Evolutionary conservation across 2,888 invertebrate genomes (phyloP), one percentile per base, ranked within the genome.

Genomic region (Euphydryas editha): DNA sequence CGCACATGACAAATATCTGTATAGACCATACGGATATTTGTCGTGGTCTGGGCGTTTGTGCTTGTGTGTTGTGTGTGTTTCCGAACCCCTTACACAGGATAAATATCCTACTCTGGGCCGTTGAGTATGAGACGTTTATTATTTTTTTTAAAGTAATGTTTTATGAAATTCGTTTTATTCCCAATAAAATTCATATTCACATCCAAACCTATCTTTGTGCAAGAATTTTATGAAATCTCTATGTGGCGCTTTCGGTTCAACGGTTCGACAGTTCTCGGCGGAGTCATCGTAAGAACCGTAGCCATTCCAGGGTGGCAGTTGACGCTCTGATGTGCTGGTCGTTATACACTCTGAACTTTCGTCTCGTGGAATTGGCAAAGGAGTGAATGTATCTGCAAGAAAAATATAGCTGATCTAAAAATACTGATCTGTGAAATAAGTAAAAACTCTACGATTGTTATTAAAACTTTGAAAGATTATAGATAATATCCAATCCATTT

Each of bases 231-330:
- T 94, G 75, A 97, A 96, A 83, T 98, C 96, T 10, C 94, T 92
- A 74, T 95, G 94, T 0, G 96, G 96, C 1, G 97, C 92, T 81
- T 96, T 96, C 0, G 97, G 96, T 74, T 96, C 94, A 0, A 98
- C 95, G 0, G 95, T 95, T 58, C 95, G 94, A 80, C 98, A 98
- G 80, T 98, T 98, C 73, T 96, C 96, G 10, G 97, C 96, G 0
- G 98, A 98, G 82, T 98, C 98, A 69, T 97, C 97, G 80, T 97
- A 96, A 0, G 95, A 95, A 0, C 98, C 98, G 86, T 95, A 98
- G 3, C 98, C 98, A 80, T 98, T 98, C 94, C 97, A 98, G 0
- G 98, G 98, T 0, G 98, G 98, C 54, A 96, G 80, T 72, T 94
- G 85, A 1, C 94, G 84, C 21, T 93, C 86, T 4, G 82, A 79